A percentile compares a stretch with the other conserved stretches of the same genome.
These are phyloP conservation scores for Cantharis flavilabris DNA, from an alignment of 2,888 invertebrate species.

Conservation along the genomic window DNA sequence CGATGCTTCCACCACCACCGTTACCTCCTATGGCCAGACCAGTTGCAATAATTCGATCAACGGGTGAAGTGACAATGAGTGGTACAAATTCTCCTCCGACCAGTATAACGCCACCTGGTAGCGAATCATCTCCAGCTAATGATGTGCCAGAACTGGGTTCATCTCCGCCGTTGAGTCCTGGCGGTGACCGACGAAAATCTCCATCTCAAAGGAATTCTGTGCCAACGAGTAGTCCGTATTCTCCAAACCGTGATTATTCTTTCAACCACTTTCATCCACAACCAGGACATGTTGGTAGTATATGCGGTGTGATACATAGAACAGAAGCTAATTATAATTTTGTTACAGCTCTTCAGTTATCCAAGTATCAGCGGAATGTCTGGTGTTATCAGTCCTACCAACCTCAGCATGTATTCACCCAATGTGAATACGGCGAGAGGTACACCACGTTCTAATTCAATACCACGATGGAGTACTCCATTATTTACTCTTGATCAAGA, in stretches of 20 bases:
- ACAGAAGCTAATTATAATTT: constrained; percentile 33
- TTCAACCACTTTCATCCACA: constrained; percentile 95
- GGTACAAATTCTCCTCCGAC: constrained; percentile 68
- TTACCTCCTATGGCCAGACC: constrained; percentile 96
- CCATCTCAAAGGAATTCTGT: constrained; percentile 51
- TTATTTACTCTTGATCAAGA: constrained; percentile 88
- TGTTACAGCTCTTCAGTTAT: constrained; percentile 86
- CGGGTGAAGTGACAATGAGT: constrained; percentile 65
- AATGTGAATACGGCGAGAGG: constrained; percentile 72
- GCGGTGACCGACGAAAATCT: constrained; percentile 51
- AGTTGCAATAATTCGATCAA: constrained; percentile 93
- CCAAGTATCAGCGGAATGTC: constrained; percentile 85
- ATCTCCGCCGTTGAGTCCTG: constrained; percentile 55
- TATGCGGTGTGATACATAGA: constrained; percentile 45
- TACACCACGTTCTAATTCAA: constrained; percentile 63
- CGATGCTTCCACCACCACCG: constrained; percentile 94
- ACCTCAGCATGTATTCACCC: constrained; percentile 82
- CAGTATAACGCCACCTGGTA: constrained; percentile 62
- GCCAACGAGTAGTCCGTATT: constrained; percentile 49
- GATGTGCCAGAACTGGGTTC: constrained; percentile 50
- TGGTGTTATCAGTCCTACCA: constrained; percentile 87
- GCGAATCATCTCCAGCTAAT: constrained; percentile 52
- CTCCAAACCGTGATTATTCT: constrained; percentile 63
- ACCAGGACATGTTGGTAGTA: constrained; percentile 74
- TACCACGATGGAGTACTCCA: constrained; percentile 80